These are phyloP conservation scores for Lampris megalopsis DNA, from an alignment of 2,113 vertebrate genomes.

Conservation along the genomic window DNA sequence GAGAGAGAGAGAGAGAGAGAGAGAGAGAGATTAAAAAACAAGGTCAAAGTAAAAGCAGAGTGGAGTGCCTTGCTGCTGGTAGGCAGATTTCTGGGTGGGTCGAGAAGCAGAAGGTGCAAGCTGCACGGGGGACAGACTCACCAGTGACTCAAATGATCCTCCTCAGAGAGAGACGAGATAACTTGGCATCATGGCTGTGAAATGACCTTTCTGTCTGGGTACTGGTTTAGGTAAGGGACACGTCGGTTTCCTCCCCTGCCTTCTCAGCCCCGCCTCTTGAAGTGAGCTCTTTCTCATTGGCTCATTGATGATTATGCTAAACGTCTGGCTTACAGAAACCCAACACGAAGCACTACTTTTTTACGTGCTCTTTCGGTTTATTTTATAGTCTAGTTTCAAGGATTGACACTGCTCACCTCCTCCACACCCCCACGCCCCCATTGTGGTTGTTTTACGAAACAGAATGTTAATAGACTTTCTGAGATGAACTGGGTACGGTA, in stretches of 20 bases:
- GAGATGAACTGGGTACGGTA: too few relatives aligned
- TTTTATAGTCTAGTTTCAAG: neutral
- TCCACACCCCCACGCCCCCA: too few relatives aligned
- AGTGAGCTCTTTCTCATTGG: conserved; percentile 67
- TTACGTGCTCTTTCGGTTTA: neutral
- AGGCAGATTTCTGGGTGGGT: conserved; percentile 36
- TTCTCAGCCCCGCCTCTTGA: conserved; percentile 76
- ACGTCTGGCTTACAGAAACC: conserved; percentile 12
- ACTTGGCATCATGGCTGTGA: conserved; percentile 60
- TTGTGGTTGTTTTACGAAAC: too few relatives aligned
- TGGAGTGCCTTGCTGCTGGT: conserved; percentile 45
- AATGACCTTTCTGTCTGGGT: conserved; percentile 64
- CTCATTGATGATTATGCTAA: conserved; percentile 41
- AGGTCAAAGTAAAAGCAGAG: conserved; percentile 22
- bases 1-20: neutral
- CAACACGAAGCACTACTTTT: neutral
- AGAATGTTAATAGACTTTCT: too few relatives aligned
- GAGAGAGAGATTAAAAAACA: conserved; percentile 28
- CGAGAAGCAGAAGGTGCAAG: conserved; percentile 37
- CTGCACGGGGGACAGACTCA: conserved; percentile 63
- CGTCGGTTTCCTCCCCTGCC: conserved; percentile 69
- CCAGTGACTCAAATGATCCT: conserved; percentile 53
- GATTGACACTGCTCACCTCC: too few relatives aligned
- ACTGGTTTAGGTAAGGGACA: conserved; percentile 68
- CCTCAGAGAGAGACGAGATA: conserved; percentile 42